These are phyloP conservation scores for Nephrotoma guestfalica DNA, from an alignment of 2,888 invertebrate genomes.

Conservation along the genomic window DNA sequence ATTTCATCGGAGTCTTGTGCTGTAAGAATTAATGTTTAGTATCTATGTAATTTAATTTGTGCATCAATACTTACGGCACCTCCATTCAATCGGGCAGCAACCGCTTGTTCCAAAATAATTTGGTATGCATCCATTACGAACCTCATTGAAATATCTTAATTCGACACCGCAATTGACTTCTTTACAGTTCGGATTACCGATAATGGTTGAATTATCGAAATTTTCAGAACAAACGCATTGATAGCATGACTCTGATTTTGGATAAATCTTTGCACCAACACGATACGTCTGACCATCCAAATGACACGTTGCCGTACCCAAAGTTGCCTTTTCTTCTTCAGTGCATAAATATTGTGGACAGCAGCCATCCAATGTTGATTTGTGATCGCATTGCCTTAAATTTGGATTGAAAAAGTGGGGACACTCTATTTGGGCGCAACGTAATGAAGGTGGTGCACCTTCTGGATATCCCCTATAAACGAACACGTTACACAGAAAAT, in stretches of 20 bases:
- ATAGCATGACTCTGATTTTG: constrained; percentile 25
- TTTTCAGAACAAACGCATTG: constrained; percentile 10
- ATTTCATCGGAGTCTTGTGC: not conserved
- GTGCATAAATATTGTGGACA: constrained; percentile 11
- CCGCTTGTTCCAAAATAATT: constrained; percentile 10
- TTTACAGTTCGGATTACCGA: constrained; percentile 13
- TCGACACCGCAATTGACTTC: constrained; percentile 14
- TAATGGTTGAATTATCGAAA: constrained; percentile 9
- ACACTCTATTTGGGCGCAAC: not conserved
- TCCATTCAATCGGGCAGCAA: constrained; percentile 17
- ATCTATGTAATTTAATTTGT: not conserved
- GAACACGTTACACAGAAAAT: not conserved
- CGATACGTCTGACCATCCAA: constrained; percentile 34
- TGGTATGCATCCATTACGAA: constrained; percentile 15
- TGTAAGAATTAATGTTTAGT: not conserved
- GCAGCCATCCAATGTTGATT: constrained; percentile 7
- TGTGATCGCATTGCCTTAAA: not conserved
- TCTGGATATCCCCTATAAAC: not conserved
- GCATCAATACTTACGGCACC: constrained; percentile 11
- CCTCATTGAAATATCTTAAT: constrained; percentile 12
- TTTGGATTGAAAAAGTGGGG: not conserved
- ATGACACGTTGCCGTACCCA: constrained; percentile 22
- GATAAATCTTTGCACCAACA: constrained; percentile 36
- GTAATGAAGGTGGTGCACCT: not conserved
- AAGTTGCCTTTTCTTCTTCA: constrained; percentile 19